phyloP scores from a whole-genome alignment of 2,888 invertebrate species.

The Barypeithes pellucidus region DNA sequence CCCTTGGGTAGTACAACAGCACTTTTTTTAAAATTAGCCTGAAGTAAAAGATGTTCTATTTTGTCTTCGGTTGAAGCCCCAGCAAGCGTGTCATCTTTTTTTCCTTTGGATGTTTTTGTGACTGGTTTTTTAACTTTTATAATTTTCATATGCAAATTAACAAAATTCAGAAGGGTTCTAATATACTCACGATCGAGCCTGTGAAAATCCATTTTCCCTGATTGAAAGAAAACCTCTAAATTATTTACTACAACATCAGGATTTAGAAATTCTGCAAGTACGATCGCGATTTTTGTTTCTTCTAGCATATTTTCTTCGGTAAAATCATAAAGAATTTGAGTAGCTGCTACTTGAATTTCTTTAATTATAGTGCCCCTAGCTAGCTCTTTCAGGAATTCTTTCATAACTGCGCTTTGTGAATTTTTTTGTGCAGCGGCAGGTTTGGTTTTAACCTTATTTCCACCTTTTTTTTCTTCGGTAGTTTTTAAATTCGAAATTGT shows the following conservation, averaged over 20 bases:
- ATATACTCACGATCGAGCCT: slow-evolving; percentile 50
- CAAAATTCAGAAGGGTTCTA: slow-evolving; percentile 53
- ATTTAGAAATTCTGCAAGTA: slow-evolving; percentile 61
- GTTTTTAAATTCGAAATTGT: slow-evolving; percentile 15
- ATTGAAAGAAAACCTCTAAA: slow-evolving; percentile 60
- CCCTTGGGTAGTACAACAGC: neutral
- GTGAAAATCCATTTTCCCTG: slow-evolving; percentile 50
- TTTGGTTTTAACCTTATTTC: slow-evolving; percentile 20
- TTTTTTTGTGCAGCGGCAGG: slow-evolving; percentile 18
- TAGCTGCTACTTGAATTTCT: slow-evolving; percentile 57
- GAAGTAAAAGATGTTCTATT: slow-evolving; percentile 11
- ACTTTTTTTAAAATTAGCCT: slow-evolving; percentile 17
- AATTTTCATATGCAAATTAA: slow-evolving; percentile 43
- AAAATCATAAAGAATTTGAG: slow-evolving; percentile 60
- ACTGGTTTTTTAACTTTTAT: slow-evolving; percentile 39
- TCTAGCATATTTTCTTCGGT: slow-evolving; percentile 58
- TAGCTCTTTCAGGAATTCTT: slow-evolving; percentile 55
- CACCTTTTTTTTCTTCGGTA: slow-evolving; percentile 12
- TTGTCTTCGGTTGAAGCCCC: neutral
- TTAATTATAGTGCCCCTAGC: slow-evolving; percentile 56
- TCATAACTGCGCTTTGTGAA: slow-evolving; percentile 35
- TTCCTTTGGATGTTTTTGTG: slow-evolving; percentile 10
- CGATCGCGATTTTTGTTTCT: slow-evolving; percentile 57
- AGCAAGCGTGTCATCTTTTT: slow-evolving; percentile 17
- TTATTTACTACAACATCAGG: slow-evolving; percentile 55